Evolutionary conservation across 2,888 invertebrate genomes (phyloP), one percentile per base, ranked within the genome.

Genomic region (Itoplectis maculator): DNA sequence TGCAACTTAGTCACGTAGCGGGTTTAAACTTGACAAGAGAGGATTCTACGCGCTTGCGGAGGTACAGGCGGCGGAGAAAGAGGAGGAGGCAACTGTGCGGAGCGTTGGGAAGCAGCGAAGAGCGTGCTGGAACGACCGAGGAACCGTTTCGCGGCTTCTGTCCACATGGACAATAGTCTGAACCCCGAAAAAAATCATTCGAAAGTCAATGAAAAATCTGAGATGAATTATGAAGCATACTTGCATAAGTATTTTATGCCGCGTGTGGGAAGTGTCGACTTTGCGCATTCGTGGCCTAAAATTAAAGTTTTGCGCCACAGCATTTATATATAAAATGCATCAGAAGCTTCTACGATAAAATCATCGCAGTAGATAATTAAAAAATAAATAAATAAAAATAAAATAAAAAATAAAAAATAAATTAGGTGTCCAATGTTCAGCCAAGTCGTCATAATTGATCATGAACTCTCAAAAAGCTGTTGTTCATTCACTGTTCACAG

Each of bases 11-110:
- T 92, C 92, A 92, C 92, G 92, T 92, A 92, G 88, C 86, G 89
- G 92, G 91, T 92, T 92, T 92, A 92, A 92, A 92, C 92, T 92
- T 92, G 92, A 92, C 92, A 92, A 90, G 91, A 90, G 90, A 89
- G 88, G 89, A 91, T 91, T 89, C 89, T 87, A 81, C 72, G 75
- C 49, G 66, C 70, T 49, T 15, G 61, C 61, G 35, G 56, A 70
- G 54, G 49, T 20, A 45, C 47, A 45, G 49, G 15, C 35, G 35
- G 18, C 37, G 70, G 66, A 61, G 45, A 51, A 77, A 35, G 54
- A 73, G 66, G 70, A 56, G 20, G 72, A 65, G 23, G 18, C 42
- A 35, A 40, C 40, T 51, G 51, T 61, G 54, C 42, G 49, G 61
- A 29, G 70, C 40, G 35, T 35, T n/a, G 37, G 23, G 54, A 54